Conservation (phyloP, 2,113 vertebrate species). For the Xenus cinereus region DNA sequence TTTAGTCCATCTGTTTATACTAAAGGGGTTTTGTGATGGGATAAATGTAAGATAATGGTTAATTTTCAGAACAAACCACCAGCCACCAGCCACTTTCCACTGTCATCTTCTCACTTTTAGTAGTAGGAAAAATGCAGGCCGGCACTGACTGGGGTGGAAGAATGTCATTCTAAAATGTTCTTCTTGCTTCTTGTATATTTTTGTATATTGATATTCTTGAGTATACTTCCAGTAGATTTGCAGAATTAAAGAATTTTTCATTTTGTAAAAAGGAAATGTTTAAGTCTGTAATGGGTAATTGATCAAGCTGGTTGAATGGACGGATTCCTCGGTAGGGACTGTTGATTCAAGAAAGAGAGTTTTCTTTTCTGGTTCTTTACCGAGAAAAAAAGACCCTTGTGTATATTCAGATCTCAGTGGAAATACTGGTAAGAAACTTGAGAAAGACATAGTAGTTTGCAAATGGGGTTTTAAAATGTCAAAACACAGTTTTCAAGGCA, state of each 20-base stretch:
- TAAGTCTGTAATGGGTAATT: neutral
- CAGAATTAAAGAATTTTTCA: neutral
- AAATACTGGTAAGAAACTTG: conserved; percentile 45
- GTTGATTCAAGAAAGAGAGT: conserved; percentile 30
- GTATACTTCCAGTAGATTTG: neutral
- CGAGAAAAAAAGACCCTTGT: neutral
- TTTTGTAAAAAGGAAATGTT: neutral
- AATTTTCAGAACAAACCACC: neutral
- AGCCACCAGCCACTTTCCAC: neutral
- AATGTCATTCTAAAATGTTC: neutral
- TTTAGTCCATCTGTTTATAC: neutral
- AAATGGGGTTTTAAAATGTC: conserved; percentile 65
- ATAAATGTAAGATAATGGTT: neutral
- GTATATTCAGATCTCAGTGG: neutral
- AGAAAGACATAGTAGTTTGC: conserved; percentile 38
- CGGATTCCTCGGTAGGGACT: neutral
- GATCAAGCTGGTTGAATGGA: neutral
- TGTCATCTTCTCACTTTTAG: neutral
- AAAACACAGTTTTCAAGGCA: conserved; percentile 58
- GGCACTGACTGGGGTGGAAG: neutral
- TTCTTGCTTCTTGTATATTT: neutral
- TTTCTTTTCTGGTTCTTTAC: conserved; percentile 23
- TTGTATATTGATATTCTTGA: neutral
- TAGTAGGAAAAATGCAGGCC: neutral
- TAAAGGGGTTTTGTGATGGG: neutral